Evolutionary conservation across 2,797 vertebrate species (phyloP).

Genomic region (Halcyon badia): DNA sequence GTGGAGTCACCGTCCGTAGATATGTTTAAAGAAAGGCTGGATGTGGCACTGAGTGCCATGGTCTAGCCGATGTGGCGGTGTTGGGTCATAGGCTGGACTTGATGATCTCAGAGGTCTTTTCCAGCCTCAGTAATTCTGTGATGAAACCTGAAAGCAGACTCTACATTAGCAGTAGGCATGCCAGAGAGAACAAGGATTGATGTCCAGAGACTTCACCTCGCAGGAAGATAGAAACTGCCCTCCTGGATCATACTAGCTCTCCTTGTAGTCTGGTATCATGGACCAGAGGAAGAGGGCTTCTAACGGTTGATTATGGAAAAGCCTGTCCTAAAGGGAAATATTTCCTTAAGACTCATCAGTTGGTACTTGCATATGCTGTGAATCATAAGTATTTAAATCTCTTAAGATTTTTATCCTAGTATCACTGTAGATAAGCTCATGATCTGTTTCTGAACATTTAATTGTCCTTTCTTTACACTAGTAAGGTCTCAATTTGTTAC

Average conservation of each 20-base stretch:
- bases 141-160: rapidly evolving
- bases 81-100: too few species aligned
- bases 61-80: too few species aligned
- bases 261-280: neutral
- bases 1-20: too few species aligned
- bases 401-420: conserved; percentile 64
- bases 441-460: conserved; percentile 42
- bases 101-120: too few species aligned
- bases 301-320: conserved; percentile 7
- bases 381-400: conserved; percentile 67
- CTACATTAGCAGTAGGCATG: neutral
- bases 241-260: neutral
- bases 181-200: neutral
- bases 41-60: too few species aligned
- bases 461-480: neutral
- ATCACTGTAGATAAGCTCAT: conserved; percentile 50
- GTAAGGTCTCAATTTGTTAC: conserved; percentile 5
- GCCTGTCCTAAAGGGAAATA: conserved; percentile 41
- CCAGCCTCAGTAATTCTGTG: too few species aligned
- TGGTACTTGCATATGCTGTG: neutral
- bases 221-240: neutral
- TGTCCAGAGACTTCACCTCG: neutral
- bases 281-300: neutral
- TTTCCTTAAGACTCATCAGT: conserved; percentile 54
- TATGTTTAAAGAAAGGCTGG: too few species aligned